A percentile compares a stretch with the other conserved stretches of the same genome.
Conservation (phyloP, 2,797 vertebrate species). For the Helarctos malayanus region DNA sequence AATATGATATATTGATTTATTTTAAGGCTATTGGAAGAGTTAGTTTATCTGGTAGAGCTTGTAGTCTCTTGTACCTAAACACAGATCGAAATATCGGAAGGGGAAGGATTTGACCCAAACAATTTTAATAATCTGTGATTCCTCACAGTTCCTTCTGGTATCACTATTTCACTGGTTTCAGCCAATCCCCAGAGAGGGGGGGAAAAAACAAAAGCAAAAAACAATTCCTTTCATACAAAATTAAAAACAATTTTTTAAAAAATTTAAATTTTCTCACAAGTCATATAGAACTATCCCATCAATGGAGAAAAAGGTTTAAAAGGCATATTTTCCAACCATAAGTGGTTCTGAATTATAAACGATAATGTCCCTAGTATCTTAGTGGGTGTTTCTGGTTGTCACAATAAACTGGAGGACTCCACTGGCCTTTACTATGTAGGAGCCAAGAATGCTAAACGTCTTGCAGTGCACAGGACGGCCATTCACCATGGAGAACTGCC, state of each 20-base stretch:
- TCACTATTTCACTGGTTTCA: neutral
- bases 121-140: neutral
- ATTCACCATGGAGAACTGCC: neutral
- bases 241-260: neutral
- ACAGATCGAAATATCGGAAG: neutral
- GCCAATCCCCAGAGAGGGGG: neutral
- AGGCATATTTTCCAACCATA: neutral
- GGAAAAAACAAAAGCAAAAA: neutral
- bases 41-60: neutral
- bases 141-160: neutral
- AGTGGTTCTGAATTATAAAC: neutral
- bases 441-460: neutral
- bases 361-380: neutral
- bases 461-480: neutral
- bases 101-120: neutral
- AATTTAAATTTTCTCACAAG: neutral
- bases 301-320: neutral
- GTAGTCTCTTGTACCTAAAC: neutral
- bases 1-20: constrained; percentile 64
- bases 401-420: neutral
- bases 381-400: neutral
- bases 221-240: neutral
- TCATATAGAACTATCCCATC: neutral
- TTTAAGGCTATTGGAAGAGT: constrained; percentile 52
- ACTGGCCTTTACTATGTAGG: neutral